phyloP scores from a whole-genome alignment of 2,888 invertebrate genomes.

The Dexiosoma caninum region DNA sequence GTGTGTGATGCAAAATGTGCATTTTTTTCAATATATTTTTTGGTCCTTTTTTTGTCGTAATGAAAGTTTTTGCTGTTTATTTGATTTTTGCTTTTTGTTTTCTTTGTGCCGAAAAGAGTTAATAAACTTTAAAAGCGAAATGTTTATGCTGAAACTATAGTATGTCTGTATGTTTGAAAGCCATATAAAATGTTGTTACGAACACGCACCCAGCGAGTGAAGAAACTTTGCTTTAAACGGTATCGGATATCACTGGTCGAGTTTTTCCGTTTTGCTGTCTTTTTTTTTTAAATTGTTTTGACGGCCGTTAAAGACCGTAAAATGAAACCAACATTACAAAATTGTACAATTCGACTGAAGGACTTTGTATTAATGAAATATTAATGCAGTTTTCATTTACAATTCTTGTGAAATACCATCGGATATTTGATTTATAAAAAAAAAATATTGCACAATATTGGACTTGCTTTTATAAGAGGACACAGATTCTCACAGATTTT shows the following conservation, averaged over 20 bases:
- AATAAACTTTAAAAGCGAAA: slow-evolving; percentile 31
- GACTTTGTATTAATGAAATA: not conserved
- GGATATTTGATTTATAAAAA: not conserved
- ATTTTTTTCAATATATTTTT: not conserved
- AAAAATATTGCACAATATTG: not conserved
- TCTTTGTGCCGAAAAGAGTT: slow-evolving; percentile 8
- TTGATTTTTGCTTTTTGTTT: not conserved
- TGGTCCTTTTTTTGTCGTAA: slow-evolving; percentile 12
- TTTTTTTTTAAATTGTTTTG: not conserved
- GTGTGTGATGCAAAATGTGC: slow-evolving; percentile 30
- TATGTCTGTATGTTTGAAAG: not conserved
- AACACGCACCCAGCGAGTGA: slow-evolving; percentile 43
- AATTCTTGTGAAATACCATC: not conserved
- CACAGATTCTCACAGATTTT: no score
- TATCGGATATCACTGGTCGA: not conserved
- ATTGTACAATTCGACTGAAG: not conserved
- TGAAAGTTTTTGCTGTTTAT: not conserved
- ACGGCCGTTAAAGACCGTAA: not conserved
- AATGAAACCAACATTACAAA: not conserved
- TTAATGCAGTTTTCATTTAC: not conserved
- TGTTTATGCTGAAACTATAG: not conserved
- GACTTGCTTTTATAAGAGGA: no score
- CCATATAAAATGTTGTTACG: slow-evolving; percentile 15
- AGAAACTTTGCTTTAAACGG: not conserved
- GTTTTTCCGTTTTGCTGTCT: not conserved